Evolutionary conservation across 30 jellyfish, hydroid and myxozoan species (phyloP), one percentile per base, ranked within the genome.

Genomic region (Hydractinia symbiolongicarpus): DNA sequence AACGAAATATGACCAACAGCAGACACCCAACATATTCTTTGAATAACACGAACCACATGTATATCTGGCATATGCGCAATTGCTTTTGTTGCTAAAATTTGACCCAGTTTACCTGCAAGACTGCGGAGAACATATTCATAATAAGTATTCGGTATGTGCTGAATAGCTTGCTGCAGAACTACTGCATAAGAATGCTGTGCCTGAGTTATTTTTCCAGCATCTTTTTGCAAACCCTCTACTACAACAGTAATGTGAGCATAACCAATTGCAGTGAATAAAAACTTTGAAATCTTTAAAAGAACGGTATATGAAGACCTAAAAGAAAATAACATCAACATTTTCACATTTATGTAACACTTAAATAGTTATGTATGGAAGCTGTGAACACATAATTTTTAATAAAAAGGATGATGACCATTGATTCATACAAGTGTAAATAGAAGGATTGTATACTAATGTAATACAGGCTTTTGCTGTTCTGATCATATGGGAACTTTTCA

Each of bases 191-290:
- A 79, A 55, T 88, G 96, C 67, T 78, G 89, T 19, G 88, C 84
- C 5, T 93, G 86, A 15, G 95, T 77, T 19, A 87, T 76, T 10
- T 88, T 67, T 64, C 89, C 90, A 68, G 96, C 73, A 9, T 93
- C 99, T 51, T 83, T 93, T 50, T 83, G 84, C 58, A 93, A 66
- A 9, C 95, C 96, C 82, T 93, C 99, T 9, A 95, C 96, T 11
- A 93, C 96, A 53, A 83, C 85, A n/a, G 96, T 68, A 58, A 93
- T 90, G 70, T 88, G 96, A 6, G 96, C 99, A 55, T 79, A 79
- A 67, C 95, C 90, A 67, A 93, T 80, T 50, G 94, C 96, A 16
- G 99, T 88, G 68, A 88, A 93, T 70, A 93, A n/a, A 56, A 93
- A 86, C 66, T 93, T 93, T 17, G 96, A 81, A 5, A 88, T 82